These are phyloP conservation scores for Oostethus manadensis DNA, from an alignment of 2,113 vertebrate species.

Conservation along the genomic window DNA sequence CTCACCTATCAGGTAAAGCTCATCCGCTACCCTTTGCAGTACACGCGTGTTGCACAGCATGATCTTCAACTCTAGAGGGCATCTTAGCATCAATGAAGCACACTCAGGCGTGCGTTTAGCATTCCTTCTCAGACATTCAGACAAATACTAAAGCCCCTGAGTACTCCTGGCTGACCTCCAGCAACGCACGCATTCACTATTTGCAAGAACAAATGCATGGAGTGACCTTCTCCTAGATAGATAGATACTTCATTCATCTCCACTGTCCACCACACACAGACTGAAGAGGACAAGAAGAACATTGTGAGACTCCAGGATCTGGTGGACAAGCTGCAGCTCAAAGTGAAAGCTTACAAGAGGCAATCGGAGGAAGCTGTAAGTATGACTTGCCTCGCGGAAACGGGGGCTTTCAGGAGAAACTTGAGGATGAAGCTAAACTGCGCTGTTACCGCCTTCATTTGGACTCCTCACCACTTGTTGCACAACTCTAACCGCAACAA, in stretches of 20 bases:
- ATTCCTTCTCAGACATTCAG: too few relatives aligned
- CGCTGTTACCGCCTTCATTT: too few relatives aligned
- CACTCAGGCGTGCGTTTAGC: too few relatives aligned
- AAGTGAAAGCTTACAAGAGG: slow-evolving; percentile 75
- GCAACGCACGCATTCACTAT: background rate
- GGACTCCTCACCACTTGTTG: too few relatives aligned
- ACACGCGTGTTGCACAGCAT: slow-evolving; percentile 10
- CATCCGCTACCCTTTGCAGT: background rate
- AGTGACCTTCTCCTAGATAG: background rate
- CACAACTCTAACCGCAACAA: too few relatives aligned
- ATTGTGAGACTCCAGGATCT: slow-evolving; percentile 70
- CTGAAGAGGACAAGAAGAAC: slow-evolving; percentile 75
- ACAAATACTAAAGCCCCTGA: background rate
- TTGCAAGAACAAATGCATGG: background rate
- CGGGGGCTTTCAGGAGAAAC: too few relatives aligned
- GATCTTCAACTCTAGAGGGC: slow-evolving; percentile 47
- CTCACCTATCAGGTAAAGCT: slow-evolving; percentile 65
- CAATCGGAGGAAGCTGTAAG: slow-evolving; percentile 71
- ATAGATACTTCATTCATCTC: too few relatives aligned
- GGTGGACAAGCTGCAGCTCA: slow-evolving; percentile 76
- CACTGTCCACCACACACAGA: slow-evolving; percentile 39
- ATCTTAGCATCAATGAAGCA: slow-evolving; percentile 11
- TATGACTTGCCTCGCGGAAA: slow-evolving; percentile 12
- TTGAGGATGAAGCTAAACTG: too few relatives aligned
- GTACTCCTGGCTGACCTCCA: background rate